These are phyloP conservation scores for Cephus pulcher DNA, from an alignment of 2,888 invertebrate species.

Conservation along the genomic window DNA sequence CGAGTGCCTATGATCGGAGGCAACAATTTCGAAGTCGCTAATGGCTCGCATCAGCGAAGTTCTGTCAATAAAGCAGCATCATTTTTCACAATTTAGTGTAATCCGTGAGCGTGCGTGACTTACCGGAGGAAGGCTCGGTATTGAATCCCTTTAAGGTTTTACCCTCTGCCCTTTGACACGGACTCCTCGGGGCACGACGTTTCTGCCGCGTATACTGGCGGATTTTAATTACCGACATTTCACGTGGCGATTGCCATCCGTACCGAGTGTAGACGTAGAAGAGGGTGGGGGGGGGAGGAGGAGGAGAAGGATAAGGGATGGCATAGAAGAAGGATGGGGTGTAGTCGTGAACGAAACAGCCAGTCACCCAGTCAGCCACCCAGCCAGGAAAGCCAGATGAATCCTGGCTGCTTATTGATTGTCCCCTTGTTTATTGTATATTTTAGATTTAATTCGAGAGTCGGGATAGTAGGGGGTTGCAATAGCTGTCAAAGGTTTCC, in stretches of 20 bases:
- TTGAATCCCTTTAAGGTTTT: background rate
- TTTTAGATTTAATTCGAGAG: slow-evolving; percentile 64
- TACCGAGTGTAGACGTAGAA: background rate
- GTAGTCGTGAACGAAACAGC: background rate
- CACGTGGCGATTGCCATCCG: slow-evolving; percentile 39
- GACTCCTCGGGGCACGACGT: background rate
- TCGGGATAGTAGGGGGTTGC: slow-evolving; percentile 39
- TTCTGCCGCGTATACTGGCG: slow-evolving; percentile 22
- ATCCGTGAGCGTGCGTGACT: slow-evolving; percentile 27
- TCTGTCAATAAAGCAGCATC: slow-evolving; percentile 50
- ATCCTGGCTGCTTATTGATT: slow-evolving; percentile 57
- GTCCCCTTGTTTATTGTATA: slow-evolving; percentile 65
- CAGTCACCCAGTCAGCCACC: background rate
- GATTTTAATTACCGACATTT: slow-evolving; percentile 49
- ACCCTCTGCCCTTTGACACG: background rate
- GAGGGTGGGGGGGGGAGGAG: slow-evolving; percentile 12
- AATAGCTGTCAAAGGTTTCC: slow-evolving; percentile 65
- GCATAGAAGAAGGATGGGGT: background rate
- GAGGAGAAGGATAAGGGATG: background rate
- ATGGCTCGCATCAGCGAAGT: slow-evolving; percentile 42
- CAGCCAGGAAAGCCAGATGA: background rate
- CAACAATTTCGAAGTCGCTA: slow-evolving; percentile 51
- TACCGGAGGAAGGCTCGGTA: background rate
- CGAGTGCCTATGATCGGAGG: slow-evolving; percentile 53
- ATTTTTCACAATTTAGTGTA: slow-evolving; percentile 57